A percentile compares a stretch with the other conserved stretches of the same genome.
phyloP scores from a whole-genome alignment of 2,888 invertebrate species.

The Drosophila stalkeri region DNA sequence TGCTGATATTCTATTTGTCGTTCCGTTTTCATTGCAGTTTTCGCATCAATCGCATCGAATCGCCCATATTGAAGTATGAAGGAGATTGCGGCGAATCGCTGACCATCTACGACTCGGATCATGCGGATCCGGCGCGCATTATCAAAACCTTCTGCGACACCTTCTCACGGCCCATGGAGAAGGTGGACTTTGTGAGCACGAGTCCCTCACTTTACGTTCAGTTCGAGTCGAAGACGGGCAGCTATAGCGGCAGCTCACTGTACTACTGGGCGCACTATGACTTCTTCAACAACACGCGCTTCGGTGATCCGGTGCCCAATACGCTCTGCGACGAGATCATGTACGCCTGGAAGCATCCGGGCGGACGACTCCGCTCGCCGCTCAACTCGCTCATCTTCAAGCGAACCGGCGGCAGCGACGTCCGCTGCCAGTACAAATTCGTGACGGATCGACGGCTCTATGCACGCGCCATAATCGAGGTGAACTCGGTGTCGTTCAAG shows the following conservation, averaged over 20 bases:
- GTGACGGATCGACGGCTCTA: slow-evolving; percentile 93
- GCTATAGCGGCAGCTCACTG: slow-evolving; percentile 96
- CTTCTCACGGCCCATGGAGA: slow-evolving; percentile 96
- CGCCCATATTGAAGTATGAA: slow-evolving; percentile 93
- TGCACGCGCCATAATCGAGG: slow-evolving; percentile 92
- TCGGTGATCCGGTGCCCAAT: slow-evolving; percentile 92
- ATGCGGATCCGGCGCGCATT: slow-evolving; percentile 95
- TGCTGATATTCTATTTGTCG: background rate
- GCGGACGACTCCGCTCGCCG: slow-evolving; percentile 92
- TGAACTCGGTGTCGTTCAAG: slow-evolving; percentile 92
- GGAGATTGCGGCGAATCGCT: slow-evolving; percentile 96
- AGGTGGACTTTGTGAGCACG: slow-evolving; percentile 95
- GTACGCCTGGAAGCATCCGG: slow-evolving; percentile 92
- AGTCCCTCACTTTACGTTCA: slow-evolving; percentile 94
- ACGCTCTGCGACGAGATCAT: slow-evolving; percentile 95
- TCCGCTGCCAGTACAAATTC: slow-evolving; percentile 93
- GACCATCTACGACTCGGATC: slow-evolving; percentile 94
- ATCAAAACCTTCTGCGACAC: slow-evolving; percentile 98
- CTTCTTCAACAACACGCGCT: slow-evolving; percentile 95
- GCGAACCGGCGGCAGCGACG: slow-evolving; percentile 90
- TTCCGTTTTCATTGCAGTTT: slow-evolving; percentile 87
- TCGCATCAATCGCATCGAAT: slow-evolving; percentile 94
- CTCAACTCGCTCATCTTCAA: slow-evolving; percentile 95
- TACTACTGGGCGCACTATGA: slow-evolving; percentile 98
- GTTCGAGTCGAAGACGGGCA: slow-evolving; percentile 96